Base-by-base conservation (phyloP, 2,113 vertebrate species). In the Alethe diademata region DNA sequence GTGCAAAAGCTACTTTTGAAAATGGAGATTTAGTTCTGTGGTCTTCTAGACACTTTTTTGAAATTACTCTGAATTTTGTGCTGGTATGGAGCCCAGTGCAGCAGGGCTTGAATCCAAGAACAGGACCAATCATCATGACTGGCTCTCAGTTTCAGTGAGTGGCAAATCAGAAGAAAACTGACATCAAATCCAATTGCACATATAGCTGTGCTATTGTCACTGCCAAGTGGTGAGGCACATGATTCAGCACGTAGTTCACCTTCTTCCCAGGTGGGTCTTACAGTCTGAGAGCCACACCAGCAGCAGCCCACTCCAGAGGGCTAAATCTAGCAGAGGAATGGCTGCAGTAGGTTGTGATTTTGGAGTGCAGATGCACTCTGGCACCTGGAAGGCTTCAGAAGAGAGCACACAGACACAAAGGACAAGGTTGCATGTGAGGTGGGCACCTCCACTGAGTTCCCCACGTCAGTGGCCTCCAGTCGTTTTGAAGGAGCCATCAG, bases 61-160 rank as follows among this genome's bases (percentile, higher is more conserved):
- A 96, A 91, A 95, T 87, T 75, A 94, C 74, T 66, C 70, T 82
- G 62, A 82, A 82, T 91, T 86, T 92, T 7, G 3, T n/a, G 58
- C 71, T 95, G 94, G 87, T 94, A 87, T 50, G 11, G 54, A 95
- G 89, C 94, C 93, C 40, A 3, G 57, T 81, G 76, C 76, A 92
- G 54, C 73, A 91, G 67, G 94, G 96, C 91, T 86, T 64, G 64
- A 86, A 91, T 97, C 96, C 96, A 96, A 95, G 94, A 88, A 95
- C 95, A 94, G 65, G 90, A 86, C 92, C 88, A 92, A 93, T 96
- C 94, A 94, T 83, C 65, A 54, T 62, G 75, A 93, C 96, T 90
- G 79, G 88, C 66, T 95, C 71, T 85, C 92, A 90, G 90, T 90
- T 94, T 80, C 92, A 94, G 45, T 33, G 78, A 95, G 88, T 86